A percentile compares a stretch with the other conserved stretches of the same genome.
phyloP scores from a whole-genome alignment of 2,113 vertebrate species.

The Bombycilla garrulus region DNA sequence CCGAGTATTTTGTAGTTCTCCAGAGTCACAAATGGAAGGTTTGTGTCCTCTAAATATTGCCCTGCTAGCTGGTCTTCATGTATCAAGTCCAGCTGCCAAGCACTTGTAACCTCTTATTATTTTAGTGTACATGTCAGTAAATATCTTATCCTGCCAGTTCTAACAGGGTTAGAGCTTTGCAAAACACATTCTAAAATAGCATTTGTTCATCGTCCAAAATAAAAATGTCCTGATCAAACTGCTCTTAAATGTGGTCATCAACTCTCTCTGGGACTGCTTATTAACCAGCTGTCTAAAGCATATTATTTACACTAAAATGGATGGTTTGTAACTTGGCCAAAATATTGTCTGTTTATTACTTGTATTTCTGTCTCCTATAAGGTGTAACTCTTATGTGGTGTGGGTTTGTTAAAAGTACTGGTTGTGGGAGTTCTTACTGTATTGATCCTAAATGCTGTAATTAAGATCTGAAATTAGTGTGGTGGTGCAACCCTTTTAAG shows the following conservation, averaged over 20 bases:
- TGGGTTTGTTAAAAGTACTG: not conserved
- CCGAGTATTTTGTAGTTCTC: not conserved
- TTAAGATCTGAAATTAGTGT: not conserved
- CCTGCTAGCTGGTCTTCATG: not conserved
- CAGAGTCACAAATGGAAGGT: not conserved
- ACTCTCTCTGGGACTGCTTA: not conserved
- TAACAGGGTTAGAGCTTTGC: not conserved
- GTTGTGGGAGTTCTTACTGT: not conserved
- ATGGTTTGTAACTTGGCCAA: not conserved
- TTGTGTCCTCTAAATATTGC: not conserved
- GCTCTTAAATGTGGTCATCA: not conserved
- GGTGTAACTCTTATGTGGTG: not conserved
- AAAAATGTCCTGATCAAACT: not conserved
- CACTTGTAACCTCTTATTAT: conserved; percentile 34
- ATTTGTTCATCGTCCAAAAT: not conserved
- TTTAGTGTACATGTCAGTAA: conserved; percentile 12
- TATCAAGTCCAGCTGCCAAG: not conserved
- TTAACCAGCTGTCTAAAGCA: not conserved
- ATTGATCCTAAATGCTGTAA: not conserved
- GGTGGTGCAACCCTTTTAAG: not conserved
- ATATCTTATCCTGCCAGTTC: conserved; percentile 24
- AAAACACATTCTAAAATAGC: conserved; percentile 25
- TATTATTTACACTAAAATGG: not conserved
- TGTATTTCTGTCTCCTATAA: not conserved
- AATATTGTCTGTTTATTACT: not conserved